These are phyloP conservation scores for Hozukius guyotensis DNA, from an alignment of 2,797 vertebrate genomes.

Conservation along the genomic window DNA sequence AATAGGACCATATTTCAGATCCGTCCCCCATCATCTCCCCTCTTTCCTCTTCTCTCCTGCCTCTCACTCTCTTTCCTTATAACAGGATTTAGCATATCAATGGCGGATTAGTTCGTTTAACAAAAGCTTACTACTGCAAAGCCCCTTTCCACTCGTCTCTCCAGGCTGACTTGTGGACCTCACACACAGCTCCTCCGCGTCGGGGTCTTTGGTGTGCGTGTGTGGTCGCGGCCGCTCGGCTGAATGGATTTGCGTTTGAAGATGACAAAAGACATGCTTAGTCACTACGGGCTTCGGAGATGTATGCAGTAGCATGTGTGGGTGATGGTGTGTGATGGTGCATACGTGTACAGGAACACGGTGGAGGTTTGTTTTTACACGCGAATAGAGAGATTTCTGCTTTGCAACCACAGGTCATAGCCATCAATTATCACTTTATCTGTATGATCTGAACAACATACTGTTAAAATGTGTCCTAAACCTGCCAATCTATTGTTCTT, in stretches of 20 bases:
- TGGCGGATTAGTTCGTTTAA: constrained; percentile 79
- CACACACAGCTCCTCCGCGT: constrained; percentile 73
- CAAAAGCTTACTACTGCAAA: constrained; percentile 81
- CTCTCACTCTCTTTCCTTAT: constrained; percentile 63
- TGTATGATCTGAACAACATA: constrained; percentile 31
- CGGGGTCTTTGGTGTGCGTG: constrained; percentile 74
- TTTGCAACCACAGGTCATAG: not conserved
- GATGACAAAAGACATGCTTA: constrained; percentile 74
- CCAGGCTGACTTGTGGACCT: constrained; percentile 80
- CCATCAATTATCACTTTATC: constrained; percentile 31
- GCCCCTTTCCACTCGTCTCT: constrained; percentile 77
- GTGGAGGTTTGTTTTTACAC: constrained; percentile 34
- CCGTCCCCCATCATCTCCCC: constrained; percentile 10
- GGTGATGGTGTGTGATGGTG: constrained; percentile 17
- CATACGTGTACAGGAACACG: not conserved
- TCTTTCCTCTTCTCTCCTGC: constrained; percentile 10
- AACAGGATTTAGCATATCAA: constrained; percentile 83
- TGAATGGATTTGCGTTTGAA: constrained; percentile 70
- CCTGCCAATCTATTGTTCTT: constrained; percentile 63
- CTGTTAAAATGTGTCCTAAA: constrained; percentile 51
- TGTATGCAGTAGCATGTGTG: constrained; percentile 42
- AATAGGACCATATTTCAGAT: constrained; percentile 54
- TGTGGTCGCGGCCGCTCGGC: constrained; percentile 72
- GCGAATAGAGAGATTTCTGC: constrained; percentile 9
- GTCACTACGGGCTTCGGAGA: constrained; percentile 56